Evolutionary conservation across 1,140 invertebrate species (phyloP).

Genomic region (Eulimnadia texana): DNA sequence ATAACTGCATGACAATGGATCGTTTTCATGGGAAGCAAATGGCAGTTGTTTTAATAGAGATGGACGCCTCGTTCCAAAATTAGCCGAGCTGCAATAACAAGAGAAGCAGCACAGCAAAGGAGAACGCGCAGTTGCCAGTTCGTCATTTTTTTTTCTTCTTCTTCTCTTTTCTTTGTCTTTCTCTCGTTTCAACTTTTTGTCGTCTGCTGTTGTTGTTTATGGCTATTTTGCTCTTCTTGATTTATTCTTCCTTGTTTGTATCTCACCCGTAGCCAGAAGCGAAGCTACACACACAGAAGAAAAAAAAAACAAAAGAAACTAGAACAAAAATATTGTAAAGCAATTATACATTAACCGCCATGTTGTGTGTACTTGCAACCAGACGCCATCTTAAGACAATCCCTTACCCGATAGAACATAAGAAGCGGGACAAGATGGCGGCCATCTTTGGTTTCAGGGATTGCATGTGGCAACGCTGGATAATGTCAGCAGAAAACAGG

Average conservation of each 20-base stretch:
- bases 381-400: too few species aligned
- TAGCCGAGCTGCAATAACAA: neutral
- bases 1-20: too few species aligned
- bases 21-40: neutral
- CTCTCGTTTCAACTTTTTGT: neutral
- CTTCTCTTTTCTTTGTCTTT: neutral
- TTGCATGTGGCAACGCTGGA: neutral
- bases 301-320: neutral
- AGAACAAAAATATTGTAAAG: neutral
- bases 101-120: too few species aligned
- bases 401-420: neutral
- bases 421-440: neutral
- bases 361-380: too few species aligned
- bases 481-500: neutral
- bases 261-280: neutral
- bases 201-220: neutral
- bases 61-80: neutral
- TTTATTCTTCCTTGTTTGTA: neutral
- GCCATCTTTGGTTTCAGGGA: neutral
- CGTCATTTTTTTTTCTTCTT: neutral
- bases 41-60: neutral
- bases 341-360: neutral
- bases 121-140: neutral
- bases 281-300: neutral
- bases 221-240: neutral